A percentile compares a stretch with the other conserved stretches of the same genome.
These are phyloP conservation scores for Clarias pachynema DNA, from an alignment of 2,797 vertebrate genomes.

Conservation along the genomic window DNA sequence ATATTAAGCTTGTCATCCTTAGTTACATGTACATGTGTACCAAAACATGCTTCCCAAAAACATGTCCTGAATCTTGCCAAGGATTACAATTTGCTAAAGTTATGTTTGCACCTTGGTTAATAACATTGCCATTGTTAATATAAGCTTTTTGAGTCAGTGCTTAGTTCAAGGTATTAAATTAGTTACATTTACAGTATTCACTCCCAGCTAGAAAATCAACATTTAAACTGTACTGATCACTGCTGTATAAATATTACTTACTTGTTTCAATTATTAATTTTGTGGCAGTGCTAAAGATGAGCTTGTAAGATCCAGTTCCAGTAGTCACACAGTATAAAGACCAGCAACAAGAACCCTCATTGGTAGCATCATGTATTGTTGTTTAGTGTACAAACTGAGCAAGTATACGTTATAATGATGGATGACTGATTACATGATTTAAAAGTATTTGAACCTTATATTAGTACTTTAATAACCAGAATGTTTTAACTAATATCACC, in stretches of 20 bases:
- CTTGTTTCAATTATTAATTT: slow-evolving; percentile 37
- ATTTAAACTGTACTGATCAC: not conserved
- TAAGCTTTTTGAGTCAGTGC: not conserved
- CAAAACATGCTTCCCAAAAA: too few species aligned
- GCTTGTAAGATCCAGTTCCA: slow-evolving; percentile 16
- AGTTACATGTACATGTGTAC: too few species aligned
- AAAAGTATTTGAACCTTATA: not conserved
- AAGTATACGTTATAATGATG: not conserved
- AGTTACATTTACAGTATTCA: not conserved
- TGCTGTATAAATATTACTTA: slow-evolving; percentile 13
- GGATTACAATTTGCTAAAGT: too few species aligned
- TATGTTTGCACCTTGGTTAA: too few species aligned
- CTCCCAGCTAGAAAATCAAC: not conserved
- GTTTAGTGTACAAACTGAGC: not conserved
- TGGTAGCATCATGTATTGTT: not conserved
- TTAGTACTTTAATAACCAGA: not conserved
- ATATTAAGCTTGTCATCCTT: too few species aligned
- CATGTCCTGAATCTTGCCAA: too few species aligned
- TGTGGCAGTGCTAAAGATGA: not conserved
- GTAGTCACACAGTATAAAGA: slow-evolving; percentile 34
- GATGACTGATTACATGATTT: not conserved
- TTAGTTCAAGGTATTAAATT: not conserved
- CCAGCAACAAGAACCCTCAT: not conserved
- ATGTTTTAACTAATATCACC: too few species aligned
- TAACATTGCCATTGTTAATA: not conserved